phyloP scores from a whole-genome alignment of 35 echinoderm and acorn worm genomes.

The Apostichopus japonicus region DNA sequence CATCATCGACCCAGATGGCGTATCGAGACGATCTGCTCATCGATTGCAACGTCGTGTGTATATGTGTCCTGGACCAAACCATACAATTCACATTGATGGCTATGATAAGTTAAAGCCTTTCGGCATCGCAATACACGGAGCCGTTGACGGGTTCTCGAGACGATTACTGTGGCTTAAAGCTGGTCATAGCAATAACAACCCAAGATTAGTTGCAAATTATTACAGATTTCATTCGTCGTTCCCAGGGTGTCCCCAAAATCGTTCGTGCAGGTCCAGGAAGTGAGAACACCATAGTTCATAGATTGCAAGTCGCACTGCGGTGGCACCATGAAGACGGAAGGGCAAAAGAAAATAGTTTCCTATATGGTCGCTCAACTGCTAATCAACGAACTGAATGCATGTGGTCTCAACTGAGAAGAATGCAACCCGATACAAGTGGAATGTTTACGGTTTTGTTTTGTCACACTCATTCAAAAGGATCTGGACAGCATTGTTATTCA shows the following conservation, averaged over 20 bases:
- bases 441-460: conserved; percentile 69
- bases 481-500: background rate
- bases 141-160: conserved; percentile 59
- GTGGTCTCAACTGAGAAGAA: conserved; percentile 9
- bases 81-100: conserved; percentile 55
- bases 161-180: conserved; percentile 60
- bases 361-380: background rate
- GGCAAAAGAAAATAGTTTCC: conserved; percentile 1
- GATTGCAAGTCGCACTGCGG: conserved; percentile 36
- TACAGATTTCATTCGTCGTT: conserved; percentile 33
- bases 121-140: conserved; percentile 58
- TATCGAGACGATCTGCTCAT: background rate
- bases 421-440: conserved; percentile 58
- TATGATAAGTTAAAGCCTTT: conserved; percentile 69
- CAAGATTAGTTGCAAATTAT: conserved; percentile 48
- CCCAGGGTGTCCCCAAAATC: conserved; percentile 36
- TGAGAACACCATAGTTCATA: conserved; percentile 36
- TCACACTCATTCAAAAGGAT: conserved; percentile 56
- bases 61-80: conserved; percentile 51
- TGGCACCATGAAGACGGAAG: conserved; percentile 20
- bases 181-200: conserved; percentile 59
- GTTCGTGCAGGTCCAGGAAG: conserved; percentile 43
- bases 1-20: conserved; percentile 35
- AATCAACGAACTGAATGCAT: conserved; percentile 56
- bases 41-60: conserved; percentile 50